Evolutionary conservation across 2,797 vertebrate species (phyloP).

Genomic region (Epinephelus awoara): DNA sequence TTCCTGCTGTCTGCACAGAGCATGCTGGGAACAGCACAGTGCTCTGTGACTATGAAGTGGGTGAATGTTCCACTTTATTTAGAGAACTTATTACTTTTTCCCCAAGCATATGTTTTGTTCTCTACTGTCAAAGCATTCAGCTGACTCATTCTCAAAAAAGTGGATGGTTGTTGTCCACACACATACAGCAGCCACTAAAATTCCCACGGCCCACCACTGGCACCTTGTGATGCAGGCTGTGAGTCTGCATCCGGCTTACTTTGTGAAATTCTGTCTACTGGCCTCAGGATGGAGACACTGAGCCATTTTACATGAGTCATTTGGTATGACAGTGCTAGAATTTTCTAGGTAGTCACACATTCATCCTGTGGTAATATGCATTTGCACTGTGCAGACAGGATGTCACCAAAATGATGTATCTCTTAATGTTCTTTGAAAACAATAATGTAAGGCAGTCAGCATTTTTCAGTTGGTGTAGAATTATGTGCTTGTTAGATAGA

Average conservation of each 20-base stretch:
- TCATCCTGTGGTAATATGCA: neutral
- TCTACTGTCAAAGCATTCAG: too few relatives aligned
- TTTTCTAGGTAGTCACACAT: slow-evolving; percentile 40
- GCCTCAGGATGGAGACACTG: slow-evolving; percentile 61
- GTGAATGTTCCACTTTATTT: neutral
- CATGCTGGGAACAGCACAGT: neutral
- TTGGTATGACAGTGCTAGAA: slow-evolving; percentile 45
- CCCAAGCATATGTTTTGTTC: too few relatives aligned
- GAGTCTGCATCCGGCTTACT: neutral
- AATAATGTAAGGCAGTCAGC: too few relatives aligned
- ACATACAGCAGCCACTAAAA: neutral
- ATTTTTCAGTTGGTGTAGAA: neutral
- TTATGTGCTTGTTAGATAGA: neutral
- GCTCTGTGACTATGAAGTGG: neutral
- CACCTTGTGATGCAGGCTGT: slow-evolving; percentile 2
- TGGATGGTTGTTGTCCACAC: neutral
- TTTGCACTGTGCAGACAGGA: neutral
- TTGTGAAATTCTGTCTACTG: slow-evolving; percentile 15
- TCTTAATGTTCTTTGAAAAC: neutral
- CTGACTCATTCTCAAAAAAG: neutral
- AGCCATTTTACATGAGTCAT: slow-evolving; percentile 20
- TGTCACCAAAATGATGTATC: neutral
- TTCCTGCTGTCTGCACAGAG: neutral
- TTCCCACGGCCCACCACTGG: neutral
- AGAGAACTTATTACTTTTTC: too few relatives aligned